Evolutionary conservation across 2,797 vertebrate genomes (phyloP).

Genomic region (Florisuga fusca): DNA sequence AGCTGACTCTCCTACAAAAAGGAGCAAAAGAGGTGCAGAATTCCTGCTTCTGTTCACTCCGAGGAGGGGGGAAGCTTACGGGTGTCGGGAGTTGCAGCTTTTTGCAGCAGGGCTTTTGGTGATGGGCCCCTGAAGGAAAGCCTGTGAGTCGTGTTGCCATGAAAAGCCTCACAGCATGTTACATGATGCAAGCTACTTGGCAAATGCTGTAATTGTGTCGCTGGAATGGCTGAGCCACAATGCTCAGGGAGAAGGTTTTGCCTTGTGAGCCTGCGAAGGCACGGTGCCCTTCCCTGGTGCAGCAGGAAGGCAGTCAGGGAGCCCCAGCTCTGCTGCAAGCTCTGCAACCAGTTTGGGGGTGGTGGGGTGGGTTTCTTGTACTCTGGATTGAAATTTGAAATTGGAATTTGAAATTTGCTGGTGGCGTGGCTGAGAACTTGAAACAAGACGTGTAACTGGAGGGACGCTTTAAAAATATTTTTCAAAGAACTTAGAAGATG

Average conservation of each 20-base stretch:
- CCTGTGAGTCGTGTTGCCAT: not conserved
- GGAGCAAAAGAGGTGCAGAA: not conserved
- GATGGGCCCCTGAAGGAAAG: slow-evolving; percentile 43
- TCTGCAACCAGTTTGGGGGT: too few species aligned
- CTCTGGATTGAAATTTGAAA: not conserved
- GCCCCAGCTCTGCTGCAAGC: not conserved
- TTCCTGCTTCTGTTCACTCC: not conserved
- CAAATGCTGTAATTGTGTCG: slow-evolving; percentile 53
- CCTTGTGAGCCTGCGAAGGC: not conserved
- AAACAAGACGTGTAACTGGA: not conserved
- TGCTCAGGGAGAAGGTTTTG: slow-evolving; percentile 40
- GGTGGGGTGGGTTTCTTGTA: not conserved
- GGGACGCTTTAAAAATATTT: slow-evolving; percentile 25
- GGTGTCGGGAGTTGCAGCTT: not conserved
- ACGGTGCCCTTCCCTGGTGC: not conserved
- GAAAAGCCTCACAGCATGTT: slow-evolving; percentile 51
- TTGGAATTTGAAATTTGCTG: not conserved
- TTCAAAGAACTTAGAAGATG: not conserved
- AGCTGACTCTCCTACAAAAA: not conserved
- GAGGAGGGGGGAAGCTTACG: not conserved
- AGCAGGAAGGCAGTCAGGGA: not conserved
- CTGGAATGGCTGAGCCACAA: slow-evolving; percentile 43
- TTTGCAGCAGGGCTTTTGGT: not conserved
- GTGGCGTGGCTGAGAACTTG: not conserved
- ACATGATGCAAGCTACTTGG: slow-evolving; percentile 57